Base-by-base conservation (phyloP, 2,797 vertebrate species). In the Diplodus puntazzo region DNA sequence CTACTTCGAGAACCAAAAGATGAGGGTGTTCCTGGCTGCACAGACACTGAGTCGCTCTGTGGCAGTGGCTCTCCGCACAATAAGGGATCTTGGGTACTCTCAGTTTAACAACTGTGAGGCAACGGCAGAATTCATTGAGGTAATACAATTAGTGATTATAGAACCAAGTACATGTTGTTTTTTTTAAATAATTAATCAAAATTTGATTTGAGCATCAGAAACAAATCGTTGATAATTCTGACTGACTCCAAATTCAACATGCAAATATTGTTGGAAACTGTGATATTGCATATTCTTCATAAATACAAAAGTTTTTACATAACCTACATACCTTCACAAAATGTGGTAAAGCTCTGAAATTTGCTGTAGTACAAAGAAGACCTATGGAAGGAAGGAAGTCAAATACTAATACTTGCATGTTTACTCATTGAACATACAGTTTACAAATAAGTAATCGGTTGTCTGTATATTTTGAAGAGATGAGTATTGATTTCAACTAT, bases 131-230 rank as follows among this genome's bases (percentile, higher is more conserved):
- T 50, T 50, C 18, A n/a, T n/a, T 50, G 49, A 50, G 20, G 49
- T n/a, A 50, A 50, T n/a, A 8, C 10, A 20, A 20, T 18, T 49
- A 18, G 13, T 20, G 45, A n/a, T n/a, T 34, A 34, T 34, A 34
- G 30, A 34, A 34, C 30, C 30, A 34, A 34, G 30, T 34, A 34
- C 30, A 34, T 34, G 30, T 34, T 34, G 6, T 30, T 34, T 34
- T 34, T 34, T 34, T 34, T 34, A 7, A 11, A 23, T 2, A 21
- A 53, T 11, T 12, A 9, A 53, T 53, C 20, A 53, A 53, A 53
- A 53, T 53, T 53, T 53, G 21, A 53, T 53, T 53, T 53, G 50
- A 53, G 50, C n/a, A 53, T 53, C 50, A 23, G n/a, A n/a, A 53
- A 23, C 50, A 53, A 23, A 23, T 21, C 4, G 21, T 53, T 53